Percentiles rank a stretch among this genome's conserved stretches.
These are phyloP conservation scores for Nothocercus nigrocapillus DNA, from an alignment of 2,113 vertebrate species.

Conservation along the genomic window DNA sequence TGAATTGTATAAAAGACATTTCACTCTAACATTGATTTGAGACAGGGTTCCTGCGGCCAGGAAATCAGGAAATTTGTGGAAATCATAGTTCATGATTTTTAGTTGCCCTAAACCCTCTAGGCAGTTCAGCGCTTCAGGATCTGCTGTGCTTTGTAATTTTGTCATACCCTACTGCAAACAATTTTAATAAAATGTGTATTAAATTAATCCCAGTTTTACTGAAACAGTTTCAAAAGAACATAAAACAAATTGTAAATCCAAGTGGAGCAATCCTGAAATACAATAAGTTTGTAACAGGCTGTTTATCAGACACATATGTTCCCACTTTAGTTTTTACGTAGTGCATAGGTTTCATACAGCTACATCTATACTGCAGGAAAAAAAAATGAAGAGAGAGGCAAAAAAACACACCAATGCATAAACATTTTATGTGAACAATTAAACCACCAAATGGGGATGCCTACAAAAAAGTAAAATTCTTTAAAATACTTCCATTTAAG, in stretches of 20 bases:
- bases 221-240: constrained; percentile 2
- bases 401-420: not conserved
- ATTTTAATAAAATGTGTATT: constrained; percentile 25
- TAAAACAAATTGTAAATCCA: constrained; percentile 44
- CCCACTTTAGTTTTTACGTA: not conserved
- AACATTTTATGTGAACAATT: not conserved
- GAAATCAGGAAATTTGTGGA: constrained; percentile 3
- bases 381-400: not conserved
- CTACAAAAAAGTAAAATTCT: not conserved
- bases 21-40: not conserved
- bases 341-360: not conserved
- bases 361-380: not conserved
- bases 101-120: not conserved
- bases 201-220: constrained; percentile 39
- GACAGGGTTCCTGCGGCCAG: not conserved
- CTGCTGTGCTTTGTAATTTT: not conserved
- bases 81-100: not conserved
- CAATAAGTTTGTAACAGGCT: not conserved
- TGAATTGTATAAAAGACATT: constrained; percentile 16
- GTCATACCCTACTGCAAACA: not conserved
- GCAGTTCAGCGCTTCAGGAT: not conserved
- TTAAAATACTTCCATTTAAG: not conserved
- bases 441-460: rapidly evolving
- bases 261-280: constrained; percentile 24
- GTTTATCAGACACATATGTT: constrained; percentile 34